These are phyloP conservation scores for Tiaroga cobitis DNA, from an alignment of 2,797 vertebrate species.

Conservation along the genomic window DNA sequence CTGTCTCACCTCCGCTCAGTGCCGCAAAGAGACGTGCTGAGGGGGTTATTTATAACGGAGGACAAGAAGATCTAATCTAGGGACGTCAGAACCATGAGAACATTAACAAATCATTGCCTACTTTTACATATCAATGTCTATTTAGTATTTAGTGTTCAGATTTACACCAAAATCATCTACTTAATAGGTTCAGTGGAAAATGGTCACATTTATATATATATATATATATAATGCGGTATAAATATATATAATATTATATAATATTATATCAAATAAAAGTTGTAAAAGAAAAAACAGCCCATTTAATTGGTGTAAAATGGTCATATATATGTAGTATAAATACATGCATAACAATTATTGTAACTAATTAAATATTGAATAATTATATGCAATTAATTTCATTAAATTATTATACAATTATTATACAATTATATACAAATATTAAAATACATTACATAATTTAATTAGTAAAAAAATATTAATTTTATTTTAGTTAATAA, in stretches of 20 bases:
- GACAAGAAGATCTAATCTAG: not conserved
- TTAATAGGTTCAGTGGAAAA: not conserved
- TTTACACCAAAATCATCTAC: no score
- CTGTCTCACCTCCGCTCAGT: slow-evolving; percentile 22
- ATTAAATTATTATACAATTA: not conserved
- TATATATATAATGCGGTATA: not conserved
- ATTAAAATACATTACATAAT: no score
- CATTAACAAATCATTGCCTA: not conserved
- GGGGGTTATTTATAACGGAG: slow-evolving; percentile 21
- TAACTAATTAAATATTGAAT: not conserved
- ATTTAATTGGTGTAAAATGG: not conserved
- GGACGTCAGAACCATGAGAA: not conserved
- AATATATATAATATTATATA: not conserved
- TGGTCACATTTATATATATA: not conserved
- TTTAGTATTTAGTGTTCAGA: not conserved
- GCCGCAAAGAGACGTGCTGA: slow-evolving; percentile 25
- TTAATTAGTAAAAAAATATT: no score
- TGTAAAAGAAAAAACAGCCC: not conserved
- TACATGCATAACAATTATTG: not conserved
- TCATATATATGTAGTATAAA: not conserved
- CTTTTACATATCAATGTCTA: not conserved
- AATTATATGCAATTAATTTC: not conserved
- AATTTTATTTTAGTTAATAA: no score
- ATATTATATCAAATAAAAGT: not conserved
- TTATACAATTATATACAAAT: no score